phyloP scores from a whole-genome alignment of 2,113 vertebrate genomes.

The Microtus ochrogaster region DNA sequence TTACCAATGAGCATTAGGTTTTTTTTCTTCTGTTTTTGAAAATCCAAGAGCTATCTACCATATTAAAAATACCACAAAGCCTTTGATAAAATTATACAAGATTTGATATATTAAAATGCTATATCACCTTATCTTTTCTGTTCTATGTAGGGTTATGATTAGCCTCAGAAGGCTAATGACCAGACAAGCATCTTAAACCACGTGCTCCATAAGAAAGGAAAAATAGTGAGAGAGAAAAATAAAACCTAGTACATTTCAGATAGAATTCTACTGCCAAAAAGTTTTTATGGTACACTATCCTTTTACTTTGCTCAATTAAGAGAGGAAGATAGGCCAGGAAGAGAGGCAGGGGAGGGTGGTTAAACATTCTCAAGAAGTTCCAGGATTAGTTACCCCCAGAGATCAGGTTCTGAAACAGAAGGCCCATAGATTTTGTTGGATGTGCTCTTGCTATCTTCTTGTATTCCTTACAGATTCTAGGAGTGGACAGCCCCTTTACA shows the following conservation, averaged over 20 bases:
- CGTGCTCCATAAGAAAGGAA: constrained; percentile 7
- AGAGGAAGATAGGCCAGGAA: constrained; percentile 54
- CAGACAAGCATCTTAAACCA: not conserved
- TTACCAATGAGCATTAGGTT: not conserved
- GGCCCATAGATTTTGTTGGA: constrained; percentile 44
- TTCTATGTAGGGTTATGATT: not conserved
- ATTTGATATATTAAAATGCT: not conserved
- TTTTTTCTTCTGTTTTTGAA: not conserved
- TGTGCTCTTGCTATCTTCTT: constrained; percentile 49
- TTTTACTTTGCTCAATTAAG: constrained; percentile 68
- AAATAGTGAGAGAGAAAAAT: not conserved
- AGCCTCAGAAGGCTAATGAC: not conserved
- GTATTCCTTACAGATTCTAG: not conserved
- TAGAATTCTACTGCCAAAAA: constrained; percentile 4
- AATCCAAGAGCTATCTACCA: not conserved
- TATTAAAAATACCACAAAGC: not conserved
- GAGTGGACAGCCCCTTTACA: not conserved
- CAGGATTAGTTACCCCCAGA: constrained; percentile 67
- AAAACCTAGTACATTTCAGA: not conserved
- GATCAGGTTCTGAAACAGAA: constrained; percentile 72
- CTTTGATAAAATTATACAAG: not conserved
- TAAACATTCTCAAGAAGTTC: constrained; percentile 50
- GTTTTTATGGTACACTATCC: constrained; percentile 60
- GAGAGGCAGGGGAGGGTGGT: not conserved
- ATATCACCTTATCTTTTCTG: constrained; percentile 19